Conservation (phyloP, 2,888 invertebrate species). For the Rhopalosiphum nymphaeae region DNA sequence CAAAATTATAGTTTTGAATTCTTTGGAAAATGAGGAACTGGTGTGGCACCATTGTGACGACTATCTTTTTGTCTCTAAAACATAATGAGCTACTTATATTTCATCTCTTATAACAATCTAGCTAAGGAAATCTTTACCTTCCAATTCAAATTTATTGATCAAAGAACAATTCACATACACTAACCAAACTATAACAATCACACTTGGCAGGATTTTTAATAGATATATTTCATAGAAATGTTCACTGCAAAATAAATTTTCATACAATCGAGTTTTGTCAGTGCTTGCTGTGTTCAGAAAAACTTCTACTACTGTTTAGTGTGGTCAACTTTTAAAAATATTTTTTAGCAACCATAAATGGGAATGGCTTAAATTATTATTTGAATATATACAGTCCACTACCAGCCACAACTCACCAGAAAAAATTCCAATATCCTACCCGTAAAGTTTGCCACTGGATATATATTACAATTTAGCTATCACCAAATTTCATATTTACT, state of each 20-base stretch:
- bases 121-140: too few species aligned
- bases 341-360: neutral
- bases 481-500: neutral
- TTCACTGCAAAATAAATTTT: neutral
- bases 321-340: too few species aligned
- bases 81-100: too few species aligned
- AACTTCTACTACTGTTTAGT: too few species aligned
- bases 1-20: constrained; percentile 19
- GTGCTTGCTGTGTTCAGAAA: too few species aligned
- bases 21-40: neutral
- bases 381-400: too few species aligned
- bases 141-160: too few species aligned
- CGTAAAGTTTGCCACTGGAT: neutral
- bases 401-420: too few species aligned
- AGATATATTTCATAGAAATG: neutral
- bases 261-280: too few species aligned
- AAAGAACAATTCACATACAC: too few species aligned
- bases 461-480: neutral
- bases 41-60: neutral
- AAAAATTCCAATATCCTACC: neutral
- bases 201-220: neutral
- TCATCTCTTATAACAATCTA: neutral
- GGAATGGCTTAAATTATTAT: neutral
- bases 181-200: too few species aligned
- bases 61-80: too few species aligned